Evolutionary conservation across 2,113 vertebrate species (phyloP), one percentile per base, ranked within the genome.

Genomic region (Heterocephalus glaber): DNA sequence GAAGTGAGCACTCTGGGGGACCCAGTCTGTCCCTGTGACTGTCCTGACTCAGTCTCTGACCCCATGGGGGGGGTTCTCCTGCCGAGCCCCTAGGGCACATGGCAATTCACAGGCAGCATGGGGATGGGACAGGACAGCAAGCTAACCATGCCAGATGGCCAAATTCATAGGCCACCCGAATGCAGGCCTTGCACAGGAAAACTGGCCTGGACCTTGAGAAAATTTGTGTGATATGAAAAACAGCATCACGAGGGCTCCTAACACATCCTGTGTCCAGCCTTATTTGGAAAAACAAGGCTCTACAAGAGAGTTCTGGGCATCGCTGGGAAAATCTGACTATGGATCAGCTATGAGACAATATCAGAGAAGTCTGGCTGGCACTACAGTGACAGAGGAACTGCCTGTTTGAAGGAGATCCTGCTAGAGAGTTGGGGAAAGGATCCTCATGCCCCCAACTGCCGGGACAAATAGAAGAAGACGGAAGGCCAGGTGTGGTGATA

Each of bases 41-140:
- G 26, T n/a, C 30, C n/a, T 24, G 41, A 19, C 35, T n/a, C n/a
- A 11, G 13, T 47, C 72, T 5, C 14, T 1, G 26, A 76, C 44
- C 74, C 28, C 20, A 41, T 5, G 26, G 24, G 3, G 26, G 3
- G 19, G 11, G 17, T n/a, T 0, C 17, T 54, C 44, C 70, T 3
- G 13, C 26, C 3, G 5, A 19, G 41, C 38, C 30, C 38, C 54
- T 2, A 3, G 22, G 28, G 24, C 4, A 5, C n/a, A 2, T 22
- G 28, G 33, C 65, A 54, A 61, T 24, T 66, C 49, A 35, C 0
- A 10, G 49, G 38, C 12, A 52, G 22, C 60, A 1, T 10, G 0
- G 0, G 33, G 56, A 68, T 5, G 7, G 41, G 72, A 8, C 19
- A 13, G 33, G 83, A 12, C 30, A 22, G 38, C 5, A 41, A 76